Base-by-base conservation (phyloP, 2,113 vertebrate species). In the Pelvicachromis taeniatus region DNA sequence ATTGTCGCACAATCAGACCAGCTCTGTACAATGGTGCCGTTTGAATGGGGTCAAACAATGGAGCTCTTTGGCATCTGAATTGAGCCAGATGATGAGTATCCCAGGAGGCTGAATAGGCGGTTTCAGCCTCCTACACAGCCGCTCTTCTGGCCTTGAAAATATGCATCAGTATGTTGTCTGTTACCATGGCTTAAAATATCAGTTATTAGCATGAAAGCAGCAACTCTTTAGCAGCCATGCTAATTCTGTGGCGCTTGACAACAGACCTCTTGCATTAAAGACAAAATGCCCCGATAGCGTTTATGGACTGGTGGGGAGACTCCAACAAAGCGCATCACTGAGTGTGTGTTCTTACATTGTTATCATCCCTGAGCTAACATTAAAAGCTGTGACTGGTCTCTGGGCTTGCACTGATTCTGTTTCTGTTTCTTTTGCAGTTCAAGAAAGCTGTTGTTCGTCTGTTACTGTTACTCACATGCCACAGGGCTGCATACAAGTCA, bases 41-140 rank as follows among this genome's bases (percentile, higher is more conserved):
- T 93, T 93, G 88, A 94, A 95, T 91, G 90, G 84, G 89, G 80
- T 91, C 89, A 91, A 93, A 95, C 95, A 95, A 95, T 92, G 79
- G 86, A 55, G 73, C 87, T 93, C 89, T 93, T 93, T 93, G 88
- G 89, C 90, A 83, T 93, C 82, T 90, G 88, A 93, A 92, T 87
- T 52, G 17, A 91, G 87, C 94, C 92, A 91, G 89, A 91, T 90
- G 93, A 93, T 89, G 91, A 89, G 91, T 87, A 80, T 92, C 91
- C 89, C 93, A 88, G 82, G 81, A 89, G 90, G 83, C 63, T 93
- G 91, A 95, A 94, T 91, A 84, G 90, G 73, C 85, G 55, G 89
- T 84, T 88, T 91, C 86, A 88, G 85, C 93, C 91, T 92, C 93
- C 92, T 89, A 92, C 92, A 89, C 88, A 45, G 70, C 77, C 33